Base-by-base conservation (phyloP, 2,888 invertebrate species). In the Creontiades dilutus region DNA sequence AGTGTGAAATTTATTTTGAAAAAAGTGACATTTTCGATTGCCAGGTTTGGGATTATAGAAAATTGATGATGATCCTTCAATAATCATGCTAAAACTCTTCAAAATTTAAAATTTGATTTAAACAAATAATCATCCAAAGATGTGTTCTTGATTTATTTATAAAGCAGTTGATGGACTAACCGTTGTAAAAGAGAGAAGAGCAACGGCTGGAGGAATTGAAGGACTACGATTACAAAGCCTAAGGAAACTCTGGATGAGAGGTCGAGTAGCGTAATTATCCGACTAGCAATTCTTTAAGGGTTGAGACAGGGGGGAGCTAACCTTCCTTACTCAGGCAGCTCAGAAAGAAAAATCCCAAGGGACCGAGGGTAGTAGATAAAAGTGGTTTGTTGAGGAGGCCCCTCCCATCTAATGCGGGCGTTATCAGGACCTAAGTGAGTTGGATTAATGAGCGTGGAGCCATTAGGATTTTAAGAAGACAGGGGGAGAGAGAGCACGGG, bases 381-480 rank as follows among this genome's bases (percentile, higher is more conserved):
- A 82, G 55, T 19, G 82, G 78, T 80, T 80, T 52, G 82, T 82
- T 82, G 82, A 82, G 27, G 82, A 19, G 27, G 52, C 55, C 46
- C n/a, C 16, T 48, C 23, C 48, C 27, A 55, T 46, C 48, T 82
- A 82, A 82, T 52, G 82, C 82, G 82, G 55, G 82, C 47, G 82
- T 82, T 82, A 82, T 82, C 82, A 11, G 52, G 12, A n/a, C 82
- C 82, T 82, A 52, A 82, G 82, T 47, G 82, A 82, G 82, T 82
- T 19, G 82, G 82, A 82, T 82, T 82, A 82, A 82, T 82, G 82
- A 78, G 78, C 37, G 78, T 16, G 14, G 47, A 19, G 52, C 52
- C 52, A 52, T 48, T 82, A 82, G 82, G 82, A 52, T 82, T 82
- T 48, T 52, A 52, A 82, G 7, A 28, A 75, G 28, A 28, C 52